Conservation (phyloP, 2,888 invertebrate genomes). For the Pachydiplax longipennis region DNA sequence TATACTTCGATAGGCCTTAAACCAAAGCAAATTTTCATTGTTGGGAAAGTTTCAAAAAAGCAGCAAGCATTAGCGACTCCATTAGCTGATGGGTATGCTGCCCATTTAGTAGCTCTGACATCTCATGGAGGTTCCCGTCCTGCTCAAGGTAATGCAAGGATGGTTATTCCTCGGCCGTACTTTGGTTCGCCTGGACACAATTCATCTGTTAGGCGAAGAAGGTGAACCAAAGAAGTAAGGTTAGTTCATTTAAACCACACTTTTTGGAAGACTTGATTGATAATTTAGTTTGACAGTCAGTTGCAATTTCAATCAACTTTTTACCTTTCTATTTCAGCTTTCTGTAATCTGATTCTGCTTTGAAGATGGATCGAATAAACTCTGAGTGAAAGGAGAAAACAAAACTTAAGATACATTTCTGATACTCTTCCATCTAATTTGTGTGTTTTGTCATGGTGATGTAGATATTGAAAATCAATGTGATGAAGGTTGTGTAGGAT, state of each 20-base stretch:
- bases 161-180: conserved; percentile 90
- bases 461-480: background rate
- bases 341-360: background rate
- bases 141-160: conserved; percentile 92
- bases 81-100: conserved; percentile 88
- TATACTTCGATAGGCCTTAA: conserved; percentile 90
- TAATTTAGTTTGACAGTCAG: background rate
- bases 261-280: background rate
- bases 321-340: background rate
- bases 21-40: conserved; percentile 91
- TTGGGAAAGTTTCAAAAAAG: conserved; percentile 92
- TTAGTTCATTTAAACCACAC: background rate
- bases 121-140: conserved; percentile 89
- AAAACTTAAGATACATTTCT: background rate
- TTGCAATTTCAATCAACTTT: background rate
- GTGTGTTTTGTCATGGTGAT: background rate
- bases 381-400: background rate
- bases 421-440: conserved; percentile 20
- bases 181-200: conserved; percentile 84
- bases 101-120: conserved; percentile 84
- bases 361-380: background rate
- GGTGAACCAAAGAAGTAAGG: conserved; percentile 62
- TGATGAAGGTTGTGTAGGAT: conserved; percentile 12
- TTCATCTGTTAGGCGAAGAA: conserved; percentile 72
- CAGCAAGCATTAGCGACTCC: conserved; percentile 83